Evolutionary conservation across 2,797 vertebrate species (phyloP).

Genomic region (Sylvia borin): DNA sequence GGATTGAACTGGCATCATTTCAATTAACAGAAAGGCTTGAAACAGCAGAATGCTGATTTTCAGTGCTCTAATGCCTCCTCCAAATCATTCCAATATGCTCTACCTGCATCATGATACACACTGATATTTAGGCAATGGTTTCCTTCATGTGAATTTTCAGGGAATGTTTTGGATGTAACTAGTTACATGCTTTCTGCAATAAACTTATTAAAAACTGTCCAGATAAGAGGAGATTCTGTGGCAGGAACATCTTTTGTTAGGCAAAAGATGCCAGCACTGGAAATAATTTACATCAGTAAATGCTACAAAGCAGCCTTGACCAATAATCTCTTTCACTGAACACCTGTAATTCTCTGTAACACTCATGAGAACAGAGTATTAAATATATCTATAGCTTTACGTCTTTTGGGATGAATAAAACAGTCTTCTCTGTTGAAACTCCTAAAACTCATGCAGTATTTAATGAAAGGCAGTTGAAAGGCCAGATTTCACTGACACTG

Average conservation of each 20-base stretch:
- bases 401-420: background rate
- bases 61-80: background rate
- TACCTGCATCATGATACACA: background rate
- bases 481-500: background rate
- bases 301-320: background rate
- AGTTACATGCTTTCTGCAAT: background rate
- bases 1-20: background rate
- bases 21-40: background rate
- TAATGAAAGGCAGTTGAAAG: background rate
- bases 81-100: background rate
- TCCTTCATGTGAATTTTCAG: background rate
- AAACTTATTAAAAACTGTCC: background rate
- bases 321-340: background rate
- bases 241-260: background rate
- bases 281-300: background rate
- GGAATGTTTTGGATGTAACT: background rate
- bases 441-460: background rate
- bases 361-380: background rate
- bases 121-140: background rate
- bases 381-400: background rate
- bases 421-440: background rate
- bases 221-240: background rate
- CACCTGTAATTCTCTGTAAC: background rate
- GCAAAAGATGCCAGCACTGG: background rate
- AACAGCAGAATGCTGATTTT: background rate